Evolutionary conservation across 2,113 vertebrate genomes (phyloP).

Genomic region (Elaphurus davidianus): DNA sequence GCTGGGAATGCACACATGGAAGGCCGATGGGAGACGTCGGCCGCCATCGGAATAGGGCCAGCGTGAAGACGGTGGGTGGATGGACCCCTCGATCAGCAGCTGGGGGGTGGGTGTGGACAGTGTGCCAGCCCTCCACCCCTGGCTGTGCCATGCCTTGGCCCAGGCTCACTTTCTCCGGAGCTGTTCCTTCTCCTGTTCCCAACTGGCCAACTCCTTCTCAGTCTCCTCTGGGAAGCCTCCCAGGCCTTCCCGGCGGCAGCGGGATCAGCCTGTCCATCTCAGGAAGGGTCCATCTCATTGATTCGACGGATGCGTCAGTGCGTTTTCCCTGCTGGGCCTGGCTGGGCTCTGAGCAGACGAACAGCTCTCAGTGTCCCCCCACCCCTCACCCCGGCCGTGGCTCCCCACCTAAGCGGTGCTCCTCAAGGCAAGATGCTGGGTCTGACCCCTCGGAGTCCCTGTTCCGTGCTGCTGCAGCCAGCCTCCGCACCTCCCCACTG

Average conservation of each 20-base stretch:
- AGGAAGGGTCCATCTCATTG: not conserved
- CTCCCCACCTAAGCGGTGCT: too few relatives aligned
- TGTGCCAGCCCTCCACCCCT: not conserved
- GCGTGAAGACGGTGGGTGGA: accelerated
- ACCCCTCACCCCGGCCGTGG: not conserved
- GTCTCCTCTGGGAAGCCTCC: not conserved
- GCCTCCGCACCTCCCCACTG: not conserved
- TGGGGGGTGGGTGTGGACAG: not conserved
- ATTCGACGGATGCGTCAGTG: not conserved
- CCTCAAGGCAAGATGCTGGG: not conserved
- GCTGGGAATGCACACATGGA: not conserved
- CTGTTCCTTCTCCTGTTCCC: too few relatives aligned
- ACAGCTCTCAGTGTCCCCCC: accelerated
- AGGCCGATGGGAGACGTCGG: not conserved
- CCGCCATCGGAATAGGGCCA: not conserved
- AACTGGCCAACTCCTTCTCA: too few relatives aligned
- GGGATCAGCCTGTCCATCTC: not conserved
- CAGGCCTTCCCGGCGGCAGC: not conserved
- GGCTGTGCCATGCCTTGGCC: not conserved
- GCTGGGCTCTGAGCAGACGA: not conserved
- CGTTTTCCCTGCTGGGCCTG: accelerated
- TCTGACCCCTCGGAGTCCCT: not conserved
- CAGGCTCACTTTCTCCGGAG: not conserved
- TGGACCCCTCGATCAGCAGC: not conserved
- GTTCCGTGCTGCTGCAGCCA: too few relatives aligned